Base-by-base conservation (phyloP, 2,797 vertebrate species). In the Sebastes cheni region DNA sequence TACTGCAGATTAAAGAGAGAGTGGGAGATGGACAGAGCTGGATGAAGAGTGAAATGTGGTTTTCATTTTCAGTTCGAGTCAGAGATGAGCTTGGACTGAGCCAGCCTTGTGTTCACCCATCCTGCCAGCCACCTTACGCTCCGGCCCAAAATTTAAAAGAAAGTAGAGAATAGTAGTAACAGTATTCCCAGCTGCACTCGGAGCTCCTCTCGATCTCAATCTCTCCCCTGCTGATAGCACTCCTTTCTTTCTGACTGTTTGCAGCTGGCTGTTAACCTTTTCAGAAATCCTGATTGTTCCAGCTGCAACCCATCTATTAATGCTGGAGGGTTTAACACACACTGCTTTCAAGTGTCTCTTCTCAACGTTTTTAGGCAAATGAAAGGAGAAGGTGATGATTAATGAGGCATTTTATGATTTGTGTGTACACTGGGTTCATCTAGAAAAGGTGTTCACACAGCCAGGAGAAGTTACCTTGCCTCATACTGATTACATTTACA, bases 261-360 rank as follows among this genome's bases (percentile, higher is more conserved):
- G 62, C 78, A 80, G 74, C 68, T 77, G 77, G 55, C 66, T 73
- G 67, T 65, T 81, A 75, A 81, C 67, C 23, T 80, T 80, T 75
- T 71, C 55, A 54, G 8, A 61, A 75, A 78, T 23, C 13, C 7
- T 68, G 34, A 78, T 74, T 72, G 60, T 68, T 86, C 8, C 16
- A 85, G 72, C 76, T 82, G 76, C 58, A 68, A 46, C 42, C 65
- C 65, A 55, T 32, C 62, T 23, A 67, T 46, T 62, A 30, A 61
- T 0, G 6, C 46, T 8, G 56, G 14, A 20, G 36, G n/a, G 22
- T 72, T 52, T 64, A 64, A 23, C 65, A 42, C 14, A 34, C 68
- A 14, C 16, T 36, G 58, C 42, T 54, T 23, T 36, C 8, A 74
- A 58, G 36, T 46, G 60, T 67, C 27, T 75, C 22, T 6, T 30